phyloP scores from a whole-genome alignment of 2,797 vertebrate species.

The Psittacula echo region DNA sequence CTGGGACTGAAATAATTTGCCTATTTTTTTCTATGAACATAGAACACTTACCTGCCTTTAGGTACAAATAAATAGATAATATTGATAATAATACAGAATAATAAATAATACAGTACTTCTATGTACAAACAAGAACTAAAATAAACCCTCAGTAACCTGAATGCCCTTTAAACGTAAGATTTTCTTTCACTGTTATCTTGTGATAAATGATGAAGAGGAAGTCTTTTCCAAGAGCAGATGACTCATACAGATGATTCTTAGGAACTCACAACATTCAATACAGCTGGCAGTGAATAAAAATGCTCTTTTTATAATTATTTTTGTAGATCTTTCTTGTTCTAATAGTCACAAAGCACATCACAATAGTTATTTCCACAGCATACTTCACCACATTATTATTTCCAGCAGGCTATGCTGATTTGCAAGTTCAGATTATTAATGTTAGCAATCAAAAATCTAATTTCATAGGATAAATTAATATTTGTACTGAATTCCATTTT shows the following conservation, averaged over 20 bases:
- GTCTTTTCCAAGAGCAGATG: constrained; percentile 25
- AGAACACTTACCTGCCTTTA: background rate
- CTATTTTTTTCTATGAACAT: background rate
- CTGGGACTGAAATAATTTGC: background rate
- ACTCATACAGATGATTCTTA: background rate
- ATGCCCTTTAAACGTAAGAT: background rate
- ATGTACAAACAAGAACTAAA: background rate
- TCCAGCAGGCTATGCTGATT: background rate
- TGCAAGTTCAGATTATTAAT: background rate
- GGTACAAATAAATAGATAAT: background rate
- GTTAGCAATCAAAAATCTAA: background rate
- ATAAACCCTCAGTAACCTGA: background rate
- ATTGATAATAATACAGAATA: background rate
- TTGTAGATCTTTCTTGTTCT: background rate
- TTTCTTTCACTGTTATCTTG: constrained; percentile 8
- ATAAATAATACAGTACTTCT: background rate
- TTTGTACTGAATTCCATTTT: background rate
- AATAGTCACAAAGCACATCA: background rate
- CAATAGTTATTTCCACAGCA: background rate
- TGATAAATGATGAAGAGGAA: constrained; percentile 1
- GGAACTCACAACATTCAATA: background rate
- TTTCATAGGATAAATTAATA: background rate
- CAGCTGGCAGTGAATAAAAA: background rate
- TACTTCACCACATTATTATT: background rate
- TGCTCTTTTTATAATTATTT: background rate